phyloP scores from a whole-genome alignment of 2,888 invertebrate species.

The Rhopalosiphum nymphaeae region DNA sequence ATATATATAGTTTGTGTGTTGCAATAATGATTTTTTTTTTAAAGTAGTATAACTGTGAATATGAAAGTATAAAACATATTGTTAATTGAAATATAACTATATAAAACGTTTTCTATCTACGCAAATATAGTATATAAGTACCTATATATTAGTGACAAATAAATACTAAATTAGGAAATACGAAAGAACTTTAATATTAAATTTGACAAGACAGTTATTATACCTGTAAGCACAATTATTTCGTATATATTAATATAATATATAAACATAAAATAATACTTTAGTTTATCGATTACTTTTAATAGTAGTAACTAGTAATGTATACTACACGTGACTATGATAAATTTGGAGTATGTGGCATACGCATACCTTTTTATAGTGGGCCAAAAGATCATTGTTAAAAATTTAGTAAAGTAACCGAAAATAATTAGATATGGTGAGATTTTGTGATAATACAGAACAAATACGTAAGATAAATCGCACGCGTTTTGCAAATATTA shows the following conservation, averaged over 20 bases:
- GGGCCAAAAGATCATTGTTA: background rate
- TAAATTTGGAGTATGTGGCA: no score
- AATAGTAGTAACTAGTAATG: background rate
- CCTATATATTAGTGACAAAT: background rate
- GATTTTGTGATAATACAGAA: background rate
- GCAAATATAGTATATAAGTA: no score
- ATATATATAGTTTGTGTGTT: background rate
- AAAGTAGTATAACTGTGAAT: background rate
- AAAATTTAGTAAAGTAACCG: background rate
- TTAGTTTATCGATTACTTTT: background rate
- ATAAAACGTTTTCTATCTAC: background rate
- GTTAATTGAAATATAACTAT: background rate
- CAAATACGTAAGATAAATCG: background rate
- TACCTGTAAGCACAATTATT: no score
- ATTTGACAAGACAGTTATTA: background rate
- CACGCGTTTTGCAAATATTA: background rate
- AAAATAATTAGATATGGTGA: background rate
- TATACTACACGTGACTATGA: no score
- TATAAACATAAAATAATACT: background rate
- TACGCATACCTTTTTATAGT: no score
- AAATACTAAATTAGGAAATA: background rate
- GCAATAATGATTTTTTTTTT: background rate
- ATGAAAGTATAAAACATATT: background rate
- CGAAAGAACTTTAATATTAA: background rate
- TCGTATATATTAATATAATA: no score